Base-by-base conservation (phyloP, 1,140 invertebrate genomes). In the Listronotus bonariensis region DNA sequence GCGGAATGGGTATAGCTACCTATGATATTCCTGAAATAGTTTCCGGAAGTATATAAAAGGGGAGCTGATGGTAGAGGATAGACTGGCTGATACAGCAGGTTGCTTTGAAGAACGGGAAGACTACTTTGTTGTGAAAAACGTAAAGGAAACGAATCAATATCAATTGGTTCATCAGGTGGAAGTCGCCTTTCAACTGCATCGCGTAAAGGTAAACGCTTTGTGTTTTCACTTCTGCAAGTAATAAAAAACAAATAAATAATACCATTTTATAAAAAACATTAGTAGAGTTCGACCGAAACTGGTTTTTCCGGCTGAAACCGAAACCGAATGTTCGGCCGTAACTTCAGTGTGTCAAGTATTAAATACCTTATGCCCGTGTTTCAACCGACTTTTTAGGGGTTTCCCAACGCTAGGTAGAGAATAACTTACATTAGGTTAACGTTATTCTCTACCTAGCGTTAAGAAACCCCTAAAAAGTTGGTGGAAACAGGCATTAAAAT, bases 181-280 rank as follows among this genome's bases (percentile, higher is more conserved):
- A 83, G 83, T 46, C 87, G 79, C 70, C 83, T 85, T 78, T 90
- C 88, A 0, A 90, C 88, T 0, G 88, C 85, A 74, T 89, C 87
- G 72, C 89, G 79, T 20, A 89, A 67, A 4, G 83, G 81, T 51
- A 82, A 55, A 67, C 78, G 70, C 70, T 69, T 68, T 12, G 72
- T 67, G 38, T 67, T 51, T 20, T 70, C 57, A 14, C 52, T 68
- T 51, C 72, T 76, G 17, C 6, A 65, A 43, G 10, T 67, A 65
- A 48, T 45, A 12, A 43, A 12, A 42, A 43, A 15, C 7, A 15
- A 7, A 8, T n/a, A 43, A n/a, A n/a, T 42, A 15, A n/a, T n/a
- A 8, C 36, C 12, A 38, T 8, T 38, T 8, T 38, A 38, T 8
- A 38, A 8, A 38, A 8, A 38, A 38, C 36, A 6, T 8, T 12